These are phyloP conservation scores for Hydropsyche tenuis DNA, from an alignment of 1,140 invertebrate genomes.

Conservation along the genomic window DNA sequence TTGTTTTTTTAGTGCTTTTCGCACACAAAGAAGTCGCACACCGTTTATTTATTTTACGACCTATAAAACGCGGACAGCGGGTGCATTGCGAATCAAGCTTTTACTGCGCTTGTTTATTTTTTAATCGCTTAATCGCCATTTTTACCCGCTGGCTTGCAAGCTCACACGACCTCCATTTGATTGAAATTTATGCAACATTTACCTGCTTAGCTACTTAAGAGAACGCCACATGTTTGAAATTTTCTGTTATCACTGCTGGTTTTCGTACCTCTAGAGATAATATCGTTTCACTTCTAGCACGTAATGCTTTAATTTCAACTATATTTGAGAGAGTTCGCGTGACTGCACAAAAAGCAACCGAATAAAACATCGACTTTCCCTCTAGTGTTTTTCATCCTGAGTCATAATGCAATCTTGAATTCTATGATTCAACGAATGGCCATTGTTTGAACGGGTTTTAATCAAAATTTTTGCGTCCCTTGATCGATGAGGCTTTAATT, in stretches of 20 bases:
- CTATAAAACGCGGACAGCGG: not conserved
- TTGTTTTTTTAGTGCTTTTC: constrained; percentile 4
- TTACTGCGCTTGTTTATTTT: constrained; percentile 1
- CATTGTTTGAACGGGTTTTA: too few species aligned
- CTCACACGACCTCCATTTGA: not conserved
- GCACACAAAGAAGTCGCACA: constrained; percentile 5
- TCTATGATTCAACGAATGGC: too few species aligned
- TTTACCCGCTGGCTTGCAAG: too few species aligned
- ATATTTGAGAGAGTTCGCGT: not conserved
- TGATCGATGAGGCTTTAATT: too few species aligned
- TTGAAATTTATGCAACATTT: not conserved
- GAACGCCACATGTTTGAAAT: too few species aligned
- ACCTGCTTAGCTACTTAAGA: not conserved
- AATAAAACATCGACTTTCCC: not conserved
- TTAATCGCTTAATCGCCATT: too few species aligned
- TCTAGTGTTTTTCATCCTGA: constrained; percentile 2
- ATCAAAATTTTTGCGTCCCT: too few species aligned
- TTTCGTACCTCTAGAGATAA: not conserved
- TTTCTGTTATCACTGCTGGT: too few species aligned
- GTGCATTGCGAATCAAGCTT: constrained; percentile 11
- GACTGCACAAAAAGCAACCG: not conserved
- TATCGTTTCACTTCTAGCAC: not conserved
- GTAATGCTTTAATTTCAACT: not conserved
- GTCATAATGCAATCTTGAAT: too few species aligned
- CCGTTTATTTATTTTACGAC: not conserved